These are phyloP conservation scores for Drosophila cardini DNA, from an alignment of 1,140 invertebrate genomes.

Conservation along the genomic window DNA sequence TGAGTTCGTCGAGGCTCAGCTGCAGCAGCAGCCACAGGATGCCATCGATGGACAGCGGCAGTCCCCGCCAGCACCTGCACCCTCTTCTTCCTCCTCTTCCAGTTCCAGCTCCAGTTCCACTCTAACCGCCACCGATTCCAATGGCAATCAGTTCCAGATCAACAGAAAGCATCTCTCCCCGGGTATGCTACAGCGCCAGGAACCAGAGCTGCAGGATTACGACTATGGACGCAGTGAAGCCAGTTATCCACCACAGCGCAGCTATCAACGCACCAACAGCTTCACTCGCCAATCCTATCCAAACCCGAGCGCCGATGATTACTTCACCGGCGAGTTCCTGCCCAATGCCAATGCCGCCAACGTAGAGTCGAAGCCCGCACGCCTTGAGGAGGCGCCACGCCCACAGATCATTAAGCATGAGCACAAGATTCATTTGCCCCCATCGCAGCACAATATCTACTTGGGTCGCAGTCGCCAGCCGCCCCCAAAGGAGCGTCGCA, in stretches of 20 bases:
- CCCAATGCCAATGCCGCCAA: slow-evolving; percentile 63
- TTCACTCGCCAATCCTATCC: slow-evolving; percentile 62
- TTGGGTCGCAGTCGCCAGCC: slow-evolving; percentile 55
- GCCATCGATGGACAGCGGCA: slow-evolving; percentile 46
- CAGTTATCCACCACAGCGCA: slow-evolving; percentile 46
- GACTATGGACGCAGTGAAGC: slow-evolving; percentile 45
- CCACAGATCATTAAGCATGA: slow-evolving; percentile 78
- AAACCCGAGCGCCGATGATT: slow-evolving; percentile 62
- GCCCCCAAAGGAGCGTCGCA: slow-evolving; percentile 51
- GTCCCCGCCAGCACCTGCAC: not conserved
- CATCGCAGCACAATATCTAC: slow-evolving; percentile 80
- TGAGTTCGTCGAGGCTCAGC: slow-evolving; percentile 69
- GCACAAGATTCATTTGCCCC: slow-evolving; percentile 77
- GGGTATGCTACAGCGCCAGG: slow-evolving; percentile 55
- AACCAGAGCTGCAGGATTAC: slow-evolving; percentile 61
- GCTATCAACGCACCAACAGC: slow-evolving; percentile 54
- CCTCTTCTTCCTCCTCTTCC: not conserved
- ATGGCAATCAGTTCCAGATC: slow-evolving; percentile 69
- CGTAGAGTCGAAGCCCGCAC: slow-evolving; percentile 69
- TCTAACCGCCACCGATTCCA: slow-evolving; percentile 52
- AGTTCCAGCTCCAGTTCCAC: slow-evolving; percentile 28
- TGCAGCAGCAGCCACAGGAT: slow-evolving; percentile 59
- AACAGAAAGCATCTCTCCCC: slow-evolving; percentile 62
- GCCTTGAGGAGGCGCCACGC: slow-evolving; percentile 58
- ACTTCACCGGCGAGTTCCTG: slow-evolving; percentile 71